Conservation (phyloP, 2,888 invertebrate species). For the Zele albiditarsus region DNA sequence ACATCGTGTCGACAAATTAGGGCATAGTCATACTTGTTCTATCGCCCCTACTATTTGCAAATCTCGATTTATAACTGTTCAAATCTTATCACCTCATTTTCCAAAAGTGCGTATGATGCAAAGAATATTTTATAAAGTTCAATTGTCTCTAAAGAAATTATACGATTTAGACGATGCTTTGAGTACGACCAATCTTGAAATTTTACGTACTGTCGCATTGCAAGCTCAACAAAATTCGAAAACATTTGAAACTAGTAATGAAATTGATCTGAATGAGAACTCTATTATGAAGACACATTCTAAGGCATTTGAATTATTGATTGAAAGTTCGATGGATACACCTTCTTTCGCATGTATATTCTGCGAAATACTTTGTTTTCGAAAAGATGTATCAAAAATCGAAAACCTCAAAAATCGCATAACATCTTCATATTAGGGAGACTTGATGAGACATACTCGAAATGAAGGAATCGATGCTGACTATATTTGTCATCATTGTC, state of each 20-base stretch:
- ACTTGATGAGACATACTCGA: slow-evolving; percentile 35
- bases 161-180: slow-evolving; percentile 35
- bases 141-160: slow-evolving; percentile 19
- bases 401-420: slow-evolving; percentile 44
- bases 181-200: slow-evolving; percentile 11
- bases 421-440: slow-evolving; percentile 32
- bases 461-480: slow-evolving; percentile 17
- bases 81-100: slow-evolving; percentile 47
- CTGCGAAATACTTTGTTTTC: slow-evolving; percentile 51
- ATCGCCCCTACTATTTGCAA: slow-evolving; percentile 35
- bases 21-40: slow-evolving; percentile 43
- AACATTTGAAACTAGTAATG: background rate
- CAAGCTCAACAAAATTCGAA: slow-evolving; percentile 27
- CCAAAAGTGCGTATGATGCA: slow-evolving; percentile 41
- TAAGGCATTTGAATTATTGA: slow-evolving; percentile 45
- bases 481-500: slow-evolving; percentile 45
- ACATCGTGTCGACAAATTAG: slow-evolving; percentile 29
- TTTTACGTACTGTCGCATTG: slow-evolving; percentile 23
- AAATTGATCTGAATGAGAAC: slow-evolving; percentile 47
- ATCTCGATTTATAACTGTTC: slow-evolving; percentile 43
- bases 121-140: slow-evolving; percentile 39
- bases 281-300: slow-evolving; percentile 36
- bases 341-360: slow-evolving; percentile 46
- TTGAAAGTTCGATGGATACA: slow-evolving; percentile 45
- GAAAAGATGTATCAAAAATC: slow-evolving; percentile 42